These are phyloP conservation scores for Flabesymbios commensalis DNA, from an alignment of 2,888 invertebrate genomes.

Conservation along the genomic window DNA sequence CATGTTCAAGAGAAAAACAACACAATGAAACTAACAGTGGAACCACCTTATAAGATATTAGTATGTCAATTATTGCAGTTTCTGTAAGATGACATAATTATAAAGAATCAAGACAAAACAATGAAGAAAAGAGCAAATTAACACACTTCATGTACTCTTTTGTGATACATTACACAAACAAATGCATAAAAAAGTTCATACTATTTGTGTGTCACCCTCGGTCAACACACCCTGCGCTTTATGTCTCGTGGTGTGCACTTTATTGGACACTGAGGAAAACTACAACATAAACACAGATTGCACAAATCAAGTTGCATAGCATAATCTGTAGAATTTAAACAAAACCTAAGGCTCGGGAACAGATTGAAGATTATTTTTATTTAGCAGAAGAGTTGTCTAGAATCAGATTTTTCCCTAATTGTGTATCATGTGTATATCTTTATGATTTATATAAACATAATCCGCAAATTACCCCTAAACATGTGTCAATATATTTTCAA, in stretches of 20 bases:
- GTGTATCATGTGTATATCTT: background rate
- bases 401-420: background rate
- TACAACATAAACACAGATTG: slow-evolving; percentile 57
- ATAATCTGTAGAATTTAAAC: background rate
- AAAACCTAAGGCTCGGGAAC: background rate
- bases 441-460: background rate
- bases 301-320: background rate
- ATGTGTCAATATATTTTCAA: background rate
- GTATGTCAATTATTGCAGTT: too few species aligned
- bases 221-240: slow-evolving; percentile 75
- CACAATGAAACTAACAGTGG: too few species aligned
- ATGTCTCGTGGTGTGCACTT: slow-evolving; percentile 86
- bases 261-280: slow-evolving; percentile 88
- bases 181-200: slow-evolving; percentile 38
- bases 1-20: too few species aligned
- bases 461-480: background rate
- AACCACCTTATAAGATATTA: too few species aligned
- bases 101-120: background rate
- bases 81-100: background rate
- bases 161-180: too few species aligned
- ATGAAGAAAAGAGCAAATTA: background rate
- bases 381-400: too few species aligned
- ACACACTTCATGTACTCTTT: background rate
- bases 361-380: too few species aligned
- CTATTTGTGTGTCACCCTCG: slow-evolving; percentile 79